Conservation (phyloP, 37 sponge, comb jelly and placozoan genomes). For the Ianthella basta region DNA sequence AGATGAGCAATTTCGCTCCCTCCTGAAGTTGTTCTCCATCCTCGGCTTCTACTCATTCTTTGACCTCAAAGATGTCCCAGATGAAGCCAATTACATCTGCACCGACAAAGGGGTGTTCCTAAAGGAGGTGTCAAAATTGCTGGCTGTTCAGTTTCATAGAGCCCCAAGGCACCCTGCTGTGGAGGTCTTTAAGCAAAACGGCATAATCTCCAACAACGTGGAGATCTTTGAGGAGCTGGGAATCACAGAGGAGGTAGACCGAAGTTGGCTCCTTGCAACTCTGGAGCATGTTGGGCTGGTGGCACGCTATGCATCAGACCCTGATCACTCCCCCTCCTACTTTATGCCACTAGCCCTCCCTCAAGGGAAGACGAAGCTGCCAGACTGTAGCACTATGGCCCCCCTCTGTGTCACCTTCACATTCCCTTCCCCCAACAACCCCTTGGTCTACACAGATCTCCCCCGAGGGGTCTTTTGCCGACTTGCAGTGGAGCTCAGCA, state of each 20-base stretch:
- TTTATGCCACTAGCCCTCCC: slow-evolving; percentile 19
- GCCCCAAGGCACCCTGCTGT: too few species aligned
- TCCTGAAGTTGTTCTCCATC: background rate
- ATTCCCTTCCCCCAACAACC: background rate
- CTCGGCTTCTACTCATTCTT: slow-evolving; percentile 28
- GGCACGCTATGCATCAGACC: background rate
- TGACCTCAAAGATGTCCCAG: background rate
- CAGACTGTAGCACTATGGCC: background rate
- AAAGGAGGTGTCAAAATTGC: too few species aligned
- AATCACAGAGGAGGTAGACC: background rate
- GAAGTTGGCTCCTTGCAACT: background rate
- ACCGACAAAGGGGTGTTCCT: background rate
- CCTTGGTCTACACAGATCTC: background rate
- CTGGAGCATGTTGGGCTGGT: slow-evolving; percentile 16
- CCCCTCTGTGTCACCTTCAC: slow-evolving; percentile 7
- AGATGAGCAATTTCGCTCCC: slow-evolving; percentile 7
- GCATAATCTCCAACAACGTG: too few species aligned
- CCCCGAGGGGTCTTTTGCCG: slow-evolving; percentile 14
- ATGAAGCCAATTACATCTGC: slow-evolving; percentile 10
- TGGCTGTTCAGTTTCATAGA: too few species aligned
- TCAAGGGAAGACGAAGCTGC: background rate
- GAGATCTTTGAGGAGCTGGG: background rate
- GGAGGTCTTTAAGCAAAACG: too few species aligned
- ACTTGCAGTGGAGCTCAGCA: background rate
- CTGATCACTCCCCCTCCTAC: background rate